Percentiles rank a stretch among this genome's conserved stretches.
phyloP scores from a whole-genome alignment of 1,140 invertebrate genomes.

The Psilanteris sp. region DNA sequence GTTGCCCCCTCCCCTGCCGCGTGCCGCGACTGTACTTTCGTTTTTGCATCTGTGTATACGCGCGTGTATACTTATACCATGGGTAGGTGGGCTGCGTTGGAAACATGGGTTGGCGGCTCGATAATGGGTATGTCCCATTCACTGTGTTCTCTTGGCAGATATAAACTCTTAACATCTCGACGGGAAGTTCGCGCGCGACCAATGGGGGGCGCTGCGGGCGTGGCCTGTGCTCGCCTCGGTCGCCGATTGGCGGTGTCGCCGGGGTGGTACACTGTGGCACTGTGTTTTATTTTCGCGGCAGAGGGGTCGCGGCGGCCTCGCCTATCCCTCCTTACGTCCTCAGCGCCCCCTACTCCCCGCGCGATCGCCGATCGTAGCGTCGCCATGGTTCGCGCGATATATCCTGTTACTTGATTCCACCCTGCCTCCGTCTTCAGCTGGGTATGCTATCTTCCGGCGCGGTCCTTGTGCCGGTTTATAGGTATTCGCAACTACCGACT shows the following conservation, averaged over 20 bases:
- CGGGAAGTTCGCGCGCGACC: slow-evolving; percentile 61
- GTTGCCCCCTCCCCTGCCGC: slow-evolving; percentile 22
- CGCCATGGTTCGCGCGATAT: slow-evolving; percentile 51
- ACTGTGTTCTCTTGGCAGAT: slow-evolving; percentile 66
- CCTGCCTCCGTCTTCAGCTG: slow-evolving; percentile 3
- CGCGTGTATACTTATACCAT: slow-evolving; percentile 50
- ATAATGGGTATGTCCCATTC: slow-evolving; percentile 70
- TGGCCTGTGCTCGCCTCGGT: slow-evolving; percentile 30
- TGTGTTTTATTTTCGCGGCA: slow-evolving; percentile 76
- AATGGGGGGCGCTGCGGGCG: slow-evolving; percentile 64
- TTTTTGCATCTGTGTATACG: slow-evolving; percentile 62
- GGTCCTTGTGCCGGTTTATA: slow-evolving; percentile 4
- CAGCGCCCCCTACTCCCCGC: slow-evolving; percentile 47
- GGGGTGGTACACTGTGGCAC: slow-evolving; percentile 78
- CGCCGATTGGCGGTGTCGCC: slow-evolving; percentile 67
- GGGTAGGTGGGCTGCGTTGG: slow-evolving; percentile 68
- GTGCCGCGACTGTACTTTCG: slow-evolving; percentile 18
- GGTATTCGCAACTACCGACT: neutral
- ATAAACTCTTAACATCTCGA: slow-evolving; percentile 76
- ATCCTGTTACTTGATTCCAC: slow-evolving; percentile 48
- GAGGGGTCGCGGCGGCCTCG: slow-evolving; percentile 71
- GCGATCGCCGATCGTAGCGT: slow-evolving; percentile 34
- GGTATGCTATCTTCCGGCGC: slow-evolving; percentile 3
- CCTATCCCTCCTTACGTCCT: slow-evolving; percentile 68
- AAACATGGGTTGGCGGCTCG: slow-evolving; percentile 64